Conservation (phyloP, 2,888 invertebrate species). For the Dione vanillae region DNA sequence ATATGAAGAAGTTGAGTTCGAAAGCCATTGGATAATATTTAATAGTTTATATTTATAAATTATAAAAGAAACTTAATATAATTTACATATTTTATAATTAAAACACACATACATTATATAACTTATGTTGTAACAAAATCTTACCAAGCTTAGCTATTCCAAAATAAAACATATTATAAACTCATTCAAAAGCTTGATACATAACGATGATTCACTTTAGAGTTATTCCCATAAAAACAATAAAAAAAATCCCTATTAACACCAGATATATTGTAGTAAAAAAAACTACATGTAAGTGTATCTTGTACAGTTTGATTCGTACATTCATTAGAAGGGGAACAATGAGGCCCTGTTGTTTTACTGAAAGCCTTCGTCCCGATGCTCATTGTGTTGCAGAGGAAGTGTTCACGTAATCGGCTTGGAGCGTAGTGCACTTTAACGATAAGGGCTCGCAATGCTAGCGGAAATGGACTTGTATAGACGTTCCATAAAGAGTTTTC, state of each 20-base stretch:
- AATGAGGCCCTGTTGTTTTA: conserved; percentile 46
- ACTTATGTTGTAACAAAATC: too few species aligned
- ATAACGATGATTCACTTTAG: too few species aligned
- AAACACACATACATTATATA: too few species aligned
- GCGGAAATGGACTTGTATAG: conserved; percentile 43
- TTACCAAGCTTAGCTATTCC: too few species aligned
- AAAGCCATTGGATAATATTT: neutral
- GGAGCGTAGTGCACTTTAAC: conserved; percentile 45
- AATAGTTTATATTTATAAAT: neutral
- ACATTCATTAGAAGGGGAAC: conserved; percentile 39
- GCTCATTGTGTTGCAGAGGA: conserved; percentile 44
- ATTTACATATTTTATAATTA: neutral
- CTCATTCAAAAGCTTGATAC: too few species aligned
- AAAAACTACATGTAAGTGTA: conserved; percentile 7
- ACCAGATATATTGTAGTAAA: neutral
- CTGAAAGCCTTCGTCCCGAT: conserved; percentile 42
- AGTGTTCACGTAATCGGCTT: conserved; percentile 48
- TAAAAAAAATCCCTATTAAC: neutral
- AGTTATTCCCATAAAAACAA: neutral
- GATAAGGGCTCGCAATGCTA: conserved; percentile 45
- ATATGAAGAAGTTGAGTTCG: neutral
- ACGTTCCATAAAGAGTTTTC: conserved; percentile 36
- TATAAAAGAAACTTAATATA: neutral
- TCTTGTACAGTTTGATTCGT: conserved; percentile 20
- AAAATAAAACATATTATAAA: too few species aligned